Conservation (phyloP, 2,797 vertebrate species). For the Rachycentron canadum region DNA sequence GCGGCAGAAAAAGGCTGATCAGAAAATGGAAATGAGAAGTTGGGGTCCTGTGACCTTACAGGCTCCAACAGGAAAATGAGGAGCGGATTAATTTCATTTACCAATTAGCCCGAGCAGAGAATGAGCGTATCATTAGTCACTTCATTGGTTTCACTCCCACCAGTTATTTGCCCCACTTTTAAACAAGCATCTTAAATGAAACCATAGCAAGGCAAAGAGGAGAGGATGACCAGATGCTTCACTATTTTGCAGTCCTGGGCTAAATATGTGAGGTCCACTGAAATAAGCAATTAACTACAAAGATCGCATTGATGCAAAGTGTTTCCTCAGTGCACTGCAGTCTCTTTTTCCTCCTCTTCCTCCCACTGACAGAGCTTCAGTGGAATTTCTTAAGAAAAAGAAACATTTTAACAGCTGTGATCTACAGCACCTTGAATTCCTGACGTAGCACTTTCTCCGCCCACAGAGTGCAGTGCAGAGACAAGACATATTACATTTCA, state of each 20-base stretch:
- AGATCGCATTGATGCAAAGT: slow-evolving; percentile 53
- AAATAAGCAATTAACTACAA: slow-evolving; percentile 67
- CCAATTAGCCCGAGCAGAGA: slow-evolving; percentile 52
- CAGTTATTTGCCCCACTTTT: slow-evolving; percentile 64
- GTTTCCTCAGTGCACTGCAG: slow-evolving; percentile 37
- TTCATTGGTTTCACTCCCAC: slow-evolving; percentile 56
- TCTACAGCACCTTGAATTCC: background rate
- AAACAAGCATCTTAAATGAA: slow-evolving; percentile 63
- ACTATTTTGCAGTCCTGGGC: slow-evolving; percentile 57
- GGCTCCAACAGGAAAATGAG: slow-evolving; percentile 37
- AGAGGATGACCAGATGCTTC: slow-evolving; percentile 62
- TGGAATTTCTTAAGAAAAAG: slow-evolving; percentile 15
- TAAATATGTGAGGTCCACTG: slow-evolving; percentile 60
- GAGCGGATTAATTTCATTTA: slow-evolving; percentile 57
- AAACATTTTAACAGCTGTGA: slow-evolving; percentile 9
- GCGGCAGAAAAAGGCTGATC: background rate
- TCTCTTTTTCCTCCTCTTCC: background rate
- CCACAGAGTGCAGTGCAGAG: background rate
- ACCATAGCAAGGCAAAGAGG: slow-evolving; percentile 55
- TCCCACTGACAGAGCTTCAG: slow-evolving; percentile 14
- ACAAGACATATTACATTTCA: slow-evolving; percentile 1
- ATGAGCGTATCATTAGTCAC: slow-evolving; percentile 46
- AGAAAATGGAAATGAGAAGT: background rate
- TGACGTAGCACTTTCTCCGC: background rate
- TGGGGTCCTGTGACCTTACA: slow-evolving; percentile 44